Percentiles rank a stretch among this genome's conserved stretches.
These are phyloP conservation scores for Dromococcyx pavoninus DNA, from an alignment of 2,797 vertebrate genomes.

Conservation along the genomic window DNA sequence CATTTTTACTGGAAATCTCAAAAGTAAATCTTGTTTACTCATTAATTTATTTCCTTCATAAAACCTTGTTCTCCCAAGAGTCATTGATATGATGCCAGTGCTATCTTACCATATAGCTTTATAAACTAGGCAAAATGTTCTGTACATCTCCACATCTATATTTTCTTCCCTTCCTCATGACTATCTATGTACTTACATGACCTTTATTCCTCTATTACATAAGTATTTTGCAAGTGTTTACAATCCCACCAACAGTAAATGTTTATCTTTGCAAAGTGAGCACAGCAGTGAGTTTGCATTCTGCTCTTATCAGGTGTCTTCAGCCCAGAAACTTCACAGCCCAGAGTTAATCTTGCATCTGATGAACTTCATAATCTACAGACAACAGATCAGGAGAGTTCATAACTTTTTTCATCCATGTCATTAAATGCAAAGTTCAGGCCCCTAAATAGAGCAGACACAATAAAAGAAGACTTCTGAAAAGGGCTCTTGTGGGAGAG, in stretches of 20 bases:
- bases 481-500: not conserved
- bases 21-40: not conserved
- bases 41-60: not conserved
- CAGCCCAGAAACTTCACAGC: not conserved
- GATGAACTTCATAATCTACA: not conserved
- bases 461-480: not conserved
- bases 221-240: not conserved
- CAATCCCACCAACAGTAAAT: not conserved
- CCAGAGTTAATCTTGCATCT: not conserved
- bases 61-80: not conserved
- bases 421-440: not conserved
- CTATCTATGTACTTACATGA: not conserved
- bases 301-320: constrained; percentile 33
- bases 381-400: constrained; percentile 9
- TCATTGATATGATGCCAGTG: no score
- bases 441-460: not conserved
- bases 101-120: not conserved
- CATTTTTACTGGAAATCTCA: not conserved
- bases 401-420: not conserved
- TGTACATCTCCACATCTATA: not conserved
- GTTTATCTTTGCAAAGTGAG: constrained; percentile 22
- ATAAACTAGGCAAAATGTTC: not conserved
- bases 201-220: constrained; percentile 23
- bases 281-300: not conserved
- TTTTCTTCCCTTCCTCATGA: not conserved